Conservation (phyloP, 2,888 invertebrate genomes). For the Amphipyra berbera region DNA sequence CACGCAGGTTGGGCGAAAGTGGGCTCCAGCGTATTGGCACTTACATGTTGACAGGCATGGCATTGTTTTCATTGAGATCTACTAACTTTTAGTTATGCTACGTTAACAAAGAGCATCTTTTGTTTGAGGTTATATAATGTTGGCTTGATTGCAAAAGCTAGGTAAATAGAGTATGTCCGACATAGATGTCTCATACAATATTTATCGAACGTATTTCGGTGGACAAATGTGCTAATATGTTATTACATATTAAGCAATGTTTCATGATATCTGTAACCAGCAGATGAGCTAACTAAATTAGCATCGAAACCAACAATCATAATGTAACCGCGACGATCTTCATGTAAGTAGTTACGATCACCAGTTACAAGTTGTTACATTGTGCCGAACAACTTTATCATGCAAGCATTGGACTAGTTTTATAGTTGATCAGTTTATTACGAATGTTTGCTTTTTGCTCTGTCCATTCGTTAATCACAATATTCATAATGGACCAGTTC, state of each 20-base stretch:
- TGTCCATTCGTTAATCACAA: conserved; percentile 33
- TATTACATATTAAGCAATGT: conserved; percentile 32
- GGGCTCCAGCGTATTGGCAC: conserved; percentile 76
- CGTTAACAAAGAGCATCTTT: conserved; percentile 64
- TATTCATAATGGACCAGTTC: conserved; percentile 13
- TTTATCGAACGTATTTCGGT: conserved; percentile 44
- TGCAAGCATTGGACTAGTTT: conserved; percentile 50
- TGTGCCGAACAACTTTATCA: conserved; percentile 32
- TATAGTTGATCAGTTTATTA: conserved; percentile 31
- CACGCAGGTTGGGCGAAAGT: conserved; percentile 88
- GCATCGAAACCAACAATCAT: conserved; percentile 56
- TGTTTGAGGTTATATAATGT: conserved; percentile 50
- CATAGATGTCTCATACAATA: conserved; percentile 19
- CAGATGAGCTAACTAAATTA: conserved; percentile 54
- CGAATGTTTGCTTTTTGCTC: conserved; percentile 30
- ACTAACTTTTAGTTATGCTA: conserved; percentile 72
- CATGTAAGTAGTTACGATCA: conserved; percentile 53
- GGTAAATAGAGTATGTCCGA: conserved; percentile 29
- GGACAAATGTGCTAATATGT: conserved; percentile 29
- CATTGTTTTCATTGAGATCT: conserved; percentile 81
- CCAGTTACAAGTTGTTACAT: conserved; percentile 47
- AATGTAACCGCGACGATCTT: conserved; percentile 47
- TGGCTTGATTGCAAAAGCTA: conserved; percentile 42
- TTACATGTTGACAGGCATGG: conserved; percentile 73
- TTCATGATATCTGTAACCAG: conserved; percentile 49